Conservation (phyloP, 2,797 vertebrate species). For the Diplodus sargus region DNA sequence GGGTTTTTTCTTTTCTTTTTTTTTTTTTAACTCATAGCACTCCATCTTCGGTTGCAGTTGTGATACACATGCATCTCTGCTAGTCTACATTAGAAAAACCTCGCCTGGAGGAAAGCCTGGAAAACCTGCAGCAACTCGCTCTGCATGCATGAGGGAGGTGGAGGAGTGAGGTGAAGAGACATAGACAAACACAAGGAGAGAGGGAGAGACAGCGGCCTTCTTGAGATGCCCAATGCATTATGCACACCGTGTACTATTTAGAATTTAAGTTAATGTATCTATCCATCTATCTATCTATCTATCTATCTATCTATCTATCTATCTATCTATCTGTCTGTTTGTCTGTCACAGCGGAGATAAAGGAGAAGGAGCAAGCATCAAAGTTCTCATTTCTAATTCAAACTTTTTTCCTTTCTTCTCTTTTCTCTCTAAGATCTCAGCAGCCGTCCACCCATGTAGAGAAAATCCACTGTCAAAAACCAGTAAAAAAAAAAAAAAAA, state of each 20-base stretch:
- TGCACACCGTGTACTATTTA: slow-evolving; percentile 37
- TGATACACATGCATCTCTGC: background rate
- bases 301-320: background rate
- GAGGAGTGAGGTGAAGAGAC: slow-evolving; percentile 1
- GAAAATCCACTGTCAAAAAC: slow-evolving; percentile 68
- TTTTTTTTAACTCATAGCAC: background rate
- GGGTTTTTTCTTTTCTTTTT: background rate
- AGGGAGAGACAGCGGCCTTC: slow-evolving; percentile 56
- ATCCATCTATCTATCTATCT: slow-evolving; percentile 5
- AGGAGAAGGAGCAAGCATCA: slow-evolving; percentile 22
- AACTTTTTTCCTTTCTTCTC: slow-evolving; percentile 45
- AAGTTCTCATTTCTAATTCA: slow-evolving; percentile 44
- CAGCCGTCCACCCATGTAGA: slow-evolving; percentile 65
- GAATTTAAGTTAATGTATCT: slow-evolving; percentile 20
- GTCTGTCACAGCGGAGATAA: slow-evolving; percentile 23
- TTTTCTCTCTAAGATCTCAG: slow-evolving; percentile 64
- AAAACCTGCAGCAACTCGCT: slow-evolving; percentile 79
- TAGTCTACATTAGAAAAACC: slow-evolving; percentile 13
- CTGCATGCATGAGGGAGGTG: slow-evolving; percentile 61
- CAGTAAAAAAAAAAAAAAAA: slow-evolving; percentile 22
- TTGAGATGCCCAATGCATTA: slow-evolving; percentile 67
- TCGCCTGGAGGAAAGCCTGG: slow-evolving; percentile 48
- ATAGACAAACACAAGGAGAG: slow-evolving; percentile 47
- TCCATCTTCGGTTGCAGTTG: background rate
- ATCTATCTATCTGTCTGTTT: slow-evolving; percentile 6